Percentiles rank a stretch among this genome's conserved stretches.
These are phyloP conservation scores for Argopecten irradians DNA, from an alignment of 1,140 invertebrate species.

Conservation along the genomic window DNA sequence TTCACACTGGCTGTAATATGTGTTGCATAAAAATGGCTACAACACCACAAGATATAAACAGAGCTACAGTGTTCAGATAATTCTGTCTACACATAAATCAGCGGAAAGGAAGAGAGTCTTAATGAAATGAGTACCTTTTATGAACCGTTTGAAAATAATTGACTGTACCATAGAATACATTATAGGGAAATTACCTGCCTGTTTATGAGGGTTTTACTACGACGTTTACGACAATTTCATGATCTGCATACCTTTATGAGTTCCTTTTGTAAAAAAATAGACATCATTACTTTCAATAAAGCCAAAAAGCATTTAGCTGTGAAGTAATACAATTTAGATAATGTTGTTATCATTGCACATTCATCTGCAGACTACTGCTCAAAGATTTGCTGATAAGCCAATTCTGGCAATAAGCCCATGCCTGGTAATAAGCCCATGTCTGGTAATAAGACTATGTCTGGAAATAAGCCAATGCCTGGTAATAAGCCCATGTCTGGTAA, in stretches of 20 bases:
- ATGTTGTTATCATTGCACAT: background rate
- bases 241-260: background rate
- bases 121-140: background rate
- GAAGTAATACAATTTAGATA: background rate
- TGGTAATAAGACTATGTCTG: no score
- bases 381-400: background rate
- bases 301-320: no score
- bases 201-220: background rate
- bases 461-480: background rate
- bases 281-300: background rate
- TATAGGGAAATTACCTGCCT: background rate
- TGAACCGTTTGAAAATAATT: conserved; percentile 12
- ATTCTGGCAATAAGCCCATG: no score
- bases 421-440: no score
- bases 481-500: no score
- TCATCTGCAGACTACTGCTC: background rate
- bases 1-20: background rate
- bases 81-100: background rate
- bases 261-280: background rate
- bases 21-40: background rate
- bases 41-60: no score
- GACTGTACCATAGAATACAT: background rate
- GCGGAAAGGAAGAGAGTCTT: background rate
- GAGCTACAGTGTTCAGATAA: background rate
- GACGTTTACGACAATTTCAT: background rate